Conservation (phyloP, 2,888 invertebrate genomes). For the Stictocephala bisonia region DNA sequence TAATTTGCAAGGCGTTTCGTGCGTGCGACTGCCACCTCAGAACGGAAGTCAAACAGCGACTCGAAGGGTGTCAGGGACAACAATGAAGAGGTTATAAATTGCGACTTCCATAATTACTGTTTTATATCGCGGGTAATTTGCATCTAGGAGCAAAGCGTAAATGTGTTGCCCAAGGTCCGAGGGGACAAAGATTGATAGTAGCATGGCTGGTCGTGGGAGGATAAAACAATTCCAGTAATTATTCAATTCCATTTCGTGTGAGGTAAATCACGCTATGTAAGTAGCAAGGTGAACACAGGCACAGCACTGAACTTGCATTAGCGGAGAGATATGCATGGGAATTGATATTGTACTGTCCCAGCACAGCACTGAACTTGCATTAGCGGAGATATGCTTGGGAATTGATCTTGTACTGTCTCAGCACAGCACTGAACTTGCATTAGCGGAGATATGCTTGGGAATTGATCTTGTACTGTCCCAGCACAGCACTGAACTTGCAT, state of each 20-base stretch:
- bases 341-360: too few species aligned
- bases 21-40: not conserved
- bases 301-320: too few species aligned
- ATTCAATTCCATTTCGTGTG: constrained; percentile 29
- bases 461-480: too few species aligned
- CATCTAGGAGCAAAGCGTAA: not conserved
- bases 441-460: too few species aligned
- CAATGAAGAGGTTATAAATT: constrained; percentile 17
- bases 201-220: not conserved
- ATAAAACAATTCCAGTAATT: constrained; percentile 25
- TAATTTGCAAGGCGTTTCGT: constrained; percentile 22
- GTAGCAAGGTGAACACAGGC: not conserved
- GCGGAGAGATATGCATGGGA: too few species aligned
- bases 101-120: constrained; percentile 11
- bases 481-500: too few species aligned
- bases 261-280: constrained; percentile 13
- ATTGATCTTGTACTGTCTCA: too few species aligned
- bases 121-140: constrained; percentile 25
- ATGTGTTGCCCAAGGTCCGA: not conserved
- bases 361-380: too few species aligned
- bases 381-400: too few species aligned
- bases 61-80: constrained; percentile 27
- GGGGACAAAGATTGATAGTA: not conserved
- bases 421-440: too few species aligned
- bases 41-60: constrained; percentile 27